Evolutionary conservation across 2,113 vertebrate genomes (phyloP), one percentile per base, ranked within the genome.

Genomic region (Antennarius striatus): DNA sequence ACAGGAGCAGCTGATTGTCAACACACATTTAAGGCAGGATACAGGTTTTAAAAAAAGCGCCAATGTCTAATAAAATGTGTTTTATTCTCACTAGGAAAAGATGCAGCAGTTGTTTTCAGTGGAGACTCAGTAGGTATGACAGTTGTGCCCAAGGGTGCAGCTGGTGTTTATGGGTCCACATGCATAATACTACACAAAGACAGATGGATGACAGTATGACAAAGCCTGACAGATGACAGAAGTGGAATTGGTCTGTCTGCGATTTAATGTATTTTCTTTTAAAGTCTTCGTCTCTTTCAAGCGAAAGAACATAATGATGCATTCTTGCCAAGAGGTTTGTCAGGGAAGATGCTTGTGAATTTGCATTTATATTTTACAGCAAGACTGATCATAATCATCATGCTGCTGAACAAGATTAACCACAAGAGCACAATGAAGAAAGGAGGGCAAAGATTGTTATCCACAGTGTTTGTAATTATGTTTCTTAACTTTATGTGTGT

Each of bases 321-420:
- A 74, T 79, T 73, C 48, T 86, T 75, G 77, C 83, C 71, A 79
- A 71, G 67, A 78, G 74, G 79, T 68, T 73, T 78, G 57, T 83
- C 75, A 63, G 59, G 48, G 64, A 81, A 64, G 72, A 64, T 53
- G 82, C 72, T 58, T 61, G 55, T 48, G 68, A 71, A 87, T 87
- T 82, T 83, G 82, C 86, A 83, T 86, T 90, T 80, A 69, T 78
- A 79, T 86, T 87, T 82, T 79, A 70, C 80, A 75, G 78, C 67
- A 56, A 70, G 81, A 79, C 80, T 86, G 71, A 85, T 81, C 78
- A 89, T 76, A 80, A 82, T 77, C 69, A 83, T 81, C 63, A 52
- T 16, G 68, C 75, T 64, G 75, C 69, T 49, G 77, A 84, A 77
- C 66, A 76, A 70, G 71, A 87, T 88, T 60, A 82, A 75, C 64